A percentile compares a stretch with the other conserved stretches of the same genome.
These are phyloP conservation scores for Actinia equina DNA, from an alignment of 64 coral and sea anemone genomes.

Conservation along the genomic window DNA sequence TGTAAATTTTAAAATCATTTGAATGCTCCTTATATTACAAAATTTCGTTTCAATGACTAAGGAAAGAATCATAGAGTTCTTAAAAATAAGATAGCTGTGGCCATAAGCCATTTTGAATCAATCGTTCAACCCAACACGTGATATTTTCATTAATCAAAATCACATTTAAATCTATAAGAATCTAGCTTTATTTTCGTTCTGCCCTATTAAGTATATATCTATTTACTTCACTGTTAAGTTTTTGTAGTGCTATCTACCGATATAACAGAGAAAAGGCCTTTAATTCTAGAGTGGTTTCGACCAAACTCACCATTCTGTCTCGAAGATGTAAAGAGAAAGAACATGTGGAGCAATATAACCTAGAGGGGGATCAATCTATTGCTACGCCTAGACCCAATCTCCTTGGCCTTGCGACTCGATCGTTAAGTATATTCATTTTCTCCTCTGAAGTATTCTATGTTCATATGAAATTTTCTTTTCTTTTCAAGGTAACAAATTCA, in stretches of 20 bases:
- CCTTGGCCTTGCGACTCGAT: background rate
- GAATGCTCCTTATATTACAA: background rate
- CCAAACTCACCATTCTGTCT: slow-evolving; percentile 18
- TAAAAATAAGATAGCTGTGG: background rate
- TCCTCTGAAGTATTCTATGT: too few species aligned
- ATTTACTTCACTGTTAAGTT: background rate
- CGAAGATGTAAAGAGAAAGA: slow-evolving; percentile 24
- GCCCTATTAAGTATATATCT: background rate
- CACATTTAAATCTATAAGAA: background rate
- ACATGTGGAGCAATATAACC: slow-evolving; percentile 20
- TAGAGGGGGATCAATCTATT: slow-evolving; percentile 15
- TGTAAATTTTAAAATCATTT: too few species aligned
- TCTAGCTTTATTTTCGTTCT: background rate
- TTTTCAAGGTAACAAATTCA: too few species aligned
- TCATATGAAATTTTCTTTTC: too few species aligned
- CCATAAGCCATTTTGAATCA: background rate
- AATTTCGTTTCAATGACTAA: background rate
- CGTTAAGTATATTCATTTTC: background rate
- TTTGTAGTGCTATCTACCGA: background rate
- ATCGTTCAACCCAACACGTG: background rate
- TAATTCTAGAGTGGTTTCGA: background rate
- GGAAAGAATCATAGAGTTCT: background rate
- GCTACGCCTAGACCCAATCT: background rate
- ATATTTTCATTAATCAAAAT: slow-evolving; percentile 5
- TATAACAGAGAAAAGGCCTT: background rate